Percentiles rank a stretch among this genome's conserved stretches.
These are phyloP conservation scores for Urocolius indicus DNA, from an alignment of 2,113 vertebrate genomes.

Conservation along the genomic window DNA sequence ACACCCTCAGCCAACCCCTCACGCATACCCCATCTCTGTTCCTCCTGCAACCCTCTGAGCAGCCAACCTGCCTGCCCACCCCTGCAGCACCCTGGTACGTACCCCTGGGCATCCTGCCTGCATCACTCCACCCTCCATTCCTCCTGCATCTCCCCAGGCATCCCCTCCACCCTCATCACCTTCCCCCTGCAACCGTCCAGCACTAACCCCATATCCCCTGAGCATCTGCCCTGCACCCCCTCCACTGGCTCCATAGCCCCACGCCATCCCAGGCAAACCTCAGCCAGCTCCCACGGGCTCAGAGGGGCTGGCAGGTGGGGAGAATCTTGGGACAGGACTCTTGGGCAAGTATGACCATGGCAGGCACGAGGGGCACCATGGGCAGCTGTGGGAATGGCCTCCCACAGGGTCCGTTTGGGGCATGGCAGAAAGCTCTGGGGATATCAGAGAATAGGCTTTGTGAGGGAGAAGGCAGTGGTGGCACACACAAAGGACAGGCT, in stretches of 20 bases:
- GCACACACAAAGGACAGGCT: neutral
- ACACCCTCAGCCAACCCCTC: neutral
- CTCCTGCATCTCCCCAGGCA: neutral
- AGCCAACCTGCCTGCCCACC: neutral
- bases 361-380: fast-evolving
- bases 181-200: neutral
- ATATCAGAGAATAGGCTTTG: neutral
- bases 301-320: neutral
- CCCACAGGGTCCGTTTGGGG: neutral
- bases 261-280: fast-evolving
- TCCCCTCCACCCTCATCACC: neutral
- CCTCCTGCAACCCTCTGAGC: neutral
- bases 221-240: neutral
- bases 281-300: neutral
- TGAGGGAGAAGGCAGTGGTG: neutral
- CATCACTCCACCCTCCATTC: neutral
- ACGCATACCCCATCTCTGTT: neutral
- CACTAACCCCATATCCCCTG: neutral
- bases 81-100: neutral
- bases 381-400: neutral
- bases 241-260: neutral
- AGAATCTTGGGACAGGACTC: neutral
- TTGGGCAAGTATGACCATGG: fast-evolving
- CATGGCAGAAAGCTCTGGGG: neutral
- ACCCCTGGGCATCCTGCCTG: neutral